Evolutionary conservation across 2,888 invertebrate species (phyloP).

Genomic region (Sphaerophoria rueppellii): DNA sequence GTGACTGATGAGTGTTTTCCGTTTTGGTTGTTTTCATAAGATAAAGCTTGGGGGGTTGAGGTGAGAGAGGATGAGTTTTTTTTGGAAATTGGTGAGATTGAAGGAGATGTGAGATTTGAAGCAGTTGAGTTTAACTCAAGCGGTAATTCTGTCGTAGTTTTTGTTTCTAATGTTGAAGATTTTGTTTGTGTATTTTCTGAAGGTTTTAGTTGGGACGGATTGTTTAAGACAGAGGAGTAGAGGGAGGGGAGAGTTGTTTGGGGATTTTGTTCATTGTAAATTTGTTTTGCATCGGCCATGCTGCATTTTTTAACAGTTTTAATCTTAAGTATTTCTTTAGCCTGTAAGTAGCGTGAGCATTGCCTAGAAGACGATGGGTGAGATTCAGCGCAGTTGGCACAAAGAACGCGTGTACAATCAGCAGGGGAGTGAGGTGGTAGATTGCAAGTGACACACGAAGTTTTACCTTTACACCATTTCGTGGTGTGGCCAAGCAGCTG

Average conservation of each 20-base stretch:
- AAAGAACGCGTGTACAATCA: not conserved
- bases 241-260: not conserved
- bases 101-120: too few relatives aligned
- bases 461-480: conserved; percentile 25
- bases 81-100: too few relatives aligned
- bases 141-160: too few relatives aligned
- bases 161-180: not conserved
- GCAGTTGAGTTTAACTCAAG: not conserved
- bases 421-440: not conserved
- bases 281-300: not conserved
- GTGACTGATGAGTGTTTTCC: too few relatives aligned
- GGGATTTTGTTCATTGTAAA: not conserved
- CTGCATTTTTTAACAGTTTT: conserved; percentile 20
- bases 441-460: conserved; percentile 4
- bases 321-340: conserved; percentile 1
- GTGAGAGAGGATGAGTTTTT: too few relatives aligned
- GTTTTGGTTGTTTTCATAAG: not conserved
- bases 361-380: not conserved
- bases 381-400: not conserved
- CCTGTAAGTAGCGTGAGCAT: conserved; percentile 3
- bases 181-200: not conserved
- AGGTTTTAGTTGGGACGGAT: not conserved
- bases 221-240: not conserved
- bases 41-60: not conserved
- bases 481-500: conserved; percentile 32